Conservation (phyloP, 2,113 vertebrate species). For the Argyrosomus japonicus region DNA sequence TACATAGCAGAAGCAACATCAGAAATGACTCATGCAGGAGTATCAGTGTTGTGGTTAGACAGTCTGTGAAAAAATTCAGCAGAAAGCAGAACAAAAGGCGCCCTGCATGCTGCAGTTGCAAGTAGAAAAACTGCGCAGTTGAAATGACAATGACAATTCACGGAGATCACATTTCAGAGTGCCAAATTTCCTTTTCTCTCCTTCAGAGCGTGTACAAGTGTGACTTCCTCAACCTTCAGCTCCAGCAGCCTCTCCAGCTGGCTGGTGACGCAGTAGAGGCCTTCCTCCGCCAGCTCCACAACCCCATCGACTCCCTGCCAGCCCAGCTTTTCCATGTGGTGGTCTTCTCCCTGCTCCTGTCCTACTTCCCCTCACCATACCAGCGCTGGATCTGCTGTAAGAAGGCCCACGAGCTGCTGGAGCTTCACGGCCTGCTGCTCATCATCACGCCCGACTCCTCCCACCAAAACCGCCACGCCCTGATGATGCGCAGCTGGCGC, state of each 20-base stretch:
- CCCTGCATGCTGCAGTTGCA: constrained; percentile 36
- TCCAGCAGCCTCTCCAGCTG: constrained; percentile 96
- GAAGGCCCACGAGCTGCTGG: constrained; percentile 97
- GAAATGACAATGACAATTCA: not conserved
- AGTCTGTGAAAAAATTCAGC: constrained; percentile 16
- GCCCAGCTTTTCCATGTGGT: constrained; percentile 95
- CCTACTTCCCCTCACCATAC: constrained; percentile 87
- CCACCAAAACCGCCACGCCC: constrained; percentile 95
- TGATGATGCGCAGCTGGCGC: constrained; percentile 99
- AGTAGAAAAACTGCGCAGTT: not conserved
- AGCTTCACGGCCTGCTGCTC: constrained; percentile 94
- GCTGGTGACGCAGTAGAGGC: constrained; percentile 92
- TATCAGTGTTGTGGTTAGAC: constrained; percentile 34
- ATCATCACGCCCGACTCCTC: constrained; percentile 99
- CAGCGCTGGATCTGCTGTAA: constrained; percentile 99
- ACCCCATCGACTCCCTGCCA: constrained; percentile 92
- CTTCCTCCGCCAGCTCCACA: constrained; percentile 92
- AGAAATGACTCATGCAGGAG: constrained; percentile 42
- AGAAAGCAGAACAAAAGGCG: constrained; percentile 32
- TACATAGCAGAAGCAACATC: constrained; percentile 1
- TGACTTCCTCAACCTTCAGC: constrained; percentile 88
- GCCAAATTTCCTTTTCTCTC: constrained; percentile 2
- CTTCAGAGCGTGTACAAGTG: constrained; percentile 86
- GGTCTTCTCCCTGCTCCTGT: constrained; percentile 87
- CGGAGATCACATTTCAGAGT: not conserved